Evolutionary conservation across 2,113 vertebrate genomes (phyloP), one percentile per base, ranked within the genome.

Genomic region (Aldabrachelys gigantea): DNA sequence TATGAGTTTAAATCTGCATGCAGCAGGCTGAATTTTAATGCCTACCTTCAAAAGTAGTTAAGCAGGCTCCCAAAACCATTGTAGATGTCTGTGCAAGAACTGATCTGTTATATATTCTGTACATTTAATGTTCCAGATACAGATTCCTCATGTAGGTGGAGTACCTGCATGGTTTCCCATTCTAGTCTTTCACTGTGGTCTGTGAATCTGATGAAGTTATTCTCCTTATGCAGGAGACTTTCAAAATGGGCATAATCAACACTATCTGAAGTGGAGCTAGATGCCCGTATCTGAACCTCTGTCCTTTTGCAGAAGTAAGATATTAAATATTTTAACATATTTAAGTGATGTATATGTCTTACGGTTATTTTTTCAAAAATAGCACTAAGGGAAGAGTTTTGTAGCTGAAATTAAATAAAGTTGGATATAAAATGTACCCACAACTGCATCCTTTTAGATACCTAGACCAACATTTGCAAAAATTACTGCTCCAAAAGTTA

Each of bases 181-280:
- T 1, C 49, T 6, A 93, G 59, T 91, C 85, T 59, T 94, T 93
- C 75, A 92, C 79, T 87, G 88, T 83, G 94, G 95, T 93, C 85
- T 76, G 0, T 87, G 72, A 84, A 65, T 6, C 54, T n/a, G 44
- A 89, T 24, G 79, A 84, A 52, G 95, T 84, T 93, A 93, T 95
- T 92, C 91, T 93, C 57, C 85, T 90, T 75, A 24, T 54, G 49
- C 17, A 49, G 91, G 89, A 92, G 90, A 96, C 96, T 91, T 90
- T 96, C 52, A 79, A 82, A 22, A 21, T 31, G 54, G 87, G 52
- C 56, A 75, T 89, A 69, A 80, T 59, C 65, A 85, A 92, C 56
- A 16, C 75, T 93, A 54, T 59, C 90, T 92, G 94, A 16, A 79
- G 54, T 53, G 87, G 89, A 85, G 92, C 75, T 85, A 41, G 72